Base-by-base conservation (phyloP, 2,888 invertebrate genomes). In the Melitaea athalia region DNA sequence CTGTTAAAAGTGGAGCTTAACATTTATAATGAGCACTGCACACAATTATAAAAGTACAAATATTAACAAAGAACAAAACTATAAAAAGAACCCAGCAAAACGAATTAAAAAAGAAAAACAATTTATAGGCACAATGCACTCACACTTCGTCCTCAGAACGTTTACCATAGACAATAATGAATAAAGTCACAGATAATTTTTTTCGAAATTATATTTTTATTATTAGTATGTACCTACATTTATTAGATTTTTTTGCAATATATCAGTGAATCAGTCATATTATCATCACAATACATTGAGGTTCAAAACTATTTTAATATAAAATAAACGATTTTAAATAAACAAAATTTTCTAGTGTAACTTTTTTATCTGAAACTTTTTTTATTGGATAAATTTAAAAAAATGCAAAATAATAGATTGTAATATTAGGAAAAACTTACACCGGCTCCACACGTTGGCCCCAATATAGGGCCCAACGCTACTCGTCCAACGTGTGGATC, bases 91-190 rank as follows among this genome's bases (percentile, higher is more conserved):
- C 70, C 60, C 59, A 66, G 63, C 64, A 69, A 72, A 76, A 76
- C 74, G 67, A 76, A 74, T 59, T 71, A 72, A 74, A 75, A 73
- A 76, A 76, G 71, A 76, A 75, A 72, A 74, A 76, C 72, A 76
- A 70, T 74, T 67, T 63, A 72, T 71, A 76, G 68, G 72, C 72
- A 74, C 70, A 75, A 76, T 71, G 71, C 73, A 76, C 74, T 77
- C 76, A 76, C 76, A 76, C 74, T 73, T 76, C 74, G 72, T 52
- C 57, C 61, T 63, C 63, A 62, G 69, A 67, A 38, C 62, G 69
- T 59, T 47, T 50, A 70, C 64, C 69, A 72, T 59, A 72, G 65
- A 65, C 24, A 57, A 69, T 33, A 59, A 64, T 7, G 15, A 42
- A 15, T 60, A 47, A 31, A 45, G 24, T 31, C 15, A 57, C 57